A percentile compares a stretch with the other conserved stretches of the same genome.
Conservation (phyloP, 1,140 invertebrate genomes). For the Caenorhabditis tropicalis region DNA sequence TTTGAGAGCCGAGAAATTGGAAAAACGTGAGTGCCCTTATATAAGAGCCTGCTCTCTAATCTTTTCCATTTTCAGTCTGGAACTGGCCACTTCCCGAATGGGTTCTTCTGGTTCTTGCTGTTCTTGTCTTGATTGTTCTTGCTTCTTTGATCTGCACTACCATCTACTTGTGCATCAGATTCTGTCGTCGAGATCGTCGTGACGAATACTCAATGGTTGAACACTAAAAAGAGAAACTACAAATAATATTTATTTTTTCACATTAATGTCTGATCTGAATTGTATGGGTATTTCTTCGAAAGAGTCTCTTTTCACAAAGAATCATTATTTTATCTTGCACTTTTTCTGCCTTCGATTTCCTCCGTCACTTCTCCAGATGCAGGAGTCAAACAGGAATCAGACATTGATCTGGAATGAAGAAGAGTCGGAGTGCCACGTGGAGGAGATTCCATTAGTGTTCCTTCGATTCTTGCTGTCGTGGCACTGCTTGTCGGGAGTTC, state of each 20-base stretch:
- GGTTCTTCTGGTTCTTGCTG: not conserved
- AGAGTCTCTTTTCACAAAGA: not conserved
- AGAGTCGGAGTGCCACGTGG: not conserved
- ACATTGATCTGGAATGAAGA: not conserved
- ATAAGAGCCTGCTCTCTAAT: not conserved
- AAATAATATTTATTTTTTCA: not conserved
- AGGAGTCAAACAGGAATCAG: not conserved
- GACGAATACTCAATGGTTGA: slow-evolving; percentile 28
- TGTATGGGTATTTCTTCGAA: not conserved
- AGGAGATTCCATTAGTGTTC: slow-evolving; percentile 5
- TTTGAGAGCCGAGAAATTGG: slow-evolving; percentile 1
- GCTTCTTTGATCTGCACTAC: not conserved
- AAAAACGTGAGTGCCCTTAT: not conserved
- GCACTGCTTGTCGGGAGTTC: slow-evolving; percentile 12
- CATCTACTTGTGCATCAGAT: not conserved
- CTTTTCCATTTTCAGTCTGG: slow-evolving; percentile 33
- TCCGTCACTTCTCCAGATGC: not conserved
- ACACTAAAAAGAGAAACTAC: not conserved
- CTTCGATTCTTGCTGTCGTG: not conserved
- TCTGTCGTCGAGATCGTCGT: not conserved
- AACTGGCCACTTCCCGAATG: slow-evolving; percentile 32
- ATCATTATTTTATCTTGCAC: not conserved
- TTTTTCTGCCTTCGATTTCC: not conserved
- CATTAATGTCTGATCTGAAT: not conserved
- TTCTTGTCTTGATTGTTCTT: not conserved